Percentiles rank a stretch among this genome's conserved stretches.
Evolutionary conservation across 2,113 vertebrate species (phyloP).

Genomic region (Leuciscus idus): DNA sequence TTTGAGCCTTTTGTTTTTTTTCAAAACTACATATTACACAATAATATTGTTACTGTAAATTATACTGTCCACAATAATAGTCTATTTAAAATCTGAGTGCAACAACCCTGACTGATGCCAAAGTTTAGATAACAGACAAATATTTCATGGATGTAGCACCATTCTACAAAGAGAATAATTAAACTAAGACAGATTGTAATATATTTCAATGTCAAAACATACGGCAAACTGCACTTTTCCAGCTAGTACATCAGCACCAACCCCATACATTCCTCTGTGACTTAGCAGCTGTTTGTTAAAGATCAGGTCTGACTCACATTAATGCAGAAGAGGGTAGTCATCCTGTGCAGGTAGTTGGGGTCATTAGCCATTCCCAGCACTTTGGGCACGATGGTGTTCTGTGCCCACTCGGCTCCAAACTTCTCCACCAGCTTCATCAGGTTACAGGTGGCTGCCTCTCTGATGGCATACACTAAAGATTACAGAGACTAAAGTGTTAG

Average conservation of each 20-base stretch:
- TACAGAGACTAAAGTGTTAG: background rate
- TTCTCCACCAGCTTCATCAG: conserved; percentile 90
- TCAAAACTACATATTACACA: too few relatives aligned
- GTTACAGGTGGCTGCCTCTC: conserved; percentile 74
- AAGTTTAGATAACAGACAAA: background rate
- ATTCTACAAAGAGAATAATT: background rate
- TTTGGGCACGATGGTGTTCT: conserved; percentile 89
- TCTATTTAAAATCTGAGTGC: too few relatives aligned
- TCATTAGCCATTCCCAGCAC: conserved; percentile 90
- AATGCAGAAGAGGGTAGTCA: conserved; percentile 93
- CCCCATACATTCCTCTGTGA: background rate
- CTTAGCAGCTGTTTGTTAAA: conserved; percentile 8
- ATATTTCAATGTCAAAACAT: background rate
- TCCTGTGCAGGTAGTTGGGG: conserved; percentile 90
- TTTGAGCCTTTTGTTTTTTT: background rate
- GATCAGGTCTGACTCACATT: conserved; percentile 77
- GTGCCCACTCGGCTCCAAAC: conserved; percentile 90
- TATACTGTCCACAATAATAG: too few relatives aligned
- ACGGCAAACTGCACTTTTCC: background rate
- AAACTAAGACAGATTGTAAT: background rate
- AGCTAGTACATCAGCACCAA: background rate
- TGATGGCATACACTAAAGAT: conserved; percentile 64
- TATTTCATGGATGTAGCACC: background rate
- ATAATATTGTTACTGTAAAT: background rate
- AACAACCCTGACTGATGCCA: background rate